Evolutionary conservation across 2,113 vertebrate species (phyloP), one percentile per base, ranked within the genome.

Genomic region (Bubalus kerabau): DNA sequence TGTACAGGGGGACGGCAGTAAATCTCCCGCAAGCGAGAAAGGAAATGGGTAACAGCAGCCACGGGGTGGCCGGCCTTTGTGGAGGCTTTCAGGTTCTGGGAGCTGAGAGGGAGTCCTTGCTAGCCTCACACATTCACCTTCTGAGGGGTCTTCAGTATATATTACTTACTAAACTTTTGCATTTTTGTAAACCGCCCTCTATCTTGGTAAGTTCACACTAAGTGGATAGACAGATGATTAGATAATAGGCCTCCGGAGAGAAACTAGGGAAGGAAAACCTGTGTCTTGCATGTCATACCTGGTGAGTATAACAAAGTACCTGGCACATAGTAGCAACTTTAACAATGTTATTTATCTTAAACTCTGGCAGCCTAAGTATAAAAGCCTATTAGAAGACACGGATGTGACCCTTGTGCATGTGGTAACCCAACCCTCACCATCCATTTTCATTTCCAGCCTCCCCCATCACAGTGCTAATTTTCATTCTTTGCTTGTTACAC

Each of bases 1-100:
- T n/a, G 59, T 52, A 43, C 57, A 6, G 62, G 62, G 88, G 91
- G 94, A 95, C 94, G 95, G 23, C 52, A 3, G 7, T 48, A 54
- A 95, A 59, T 2, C 1, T 13, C 60, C 74, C 0, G 26, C 2
- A 0, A 1, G 7, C 2, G 6, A 91, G 89, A 86, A 87, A 95
- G 71, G 64, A 46, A 89, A 97, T 78, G 54, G 2, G 93, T 94
- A 13, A 16, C 17, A 13, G 43, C 32, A 17, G 83, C 21, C 10
- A 97, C 62, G 40, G 50, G 50, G 91, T 56, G 52, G 64, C 13
- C 96, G 76, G 36, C 64, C 90, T 97, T 96, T 96, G 54, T 21
- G 19, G 2, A 87, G 60, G 91, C 89, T 96, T 95, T 90, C 50
- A 85, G 93, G 86, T 19, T 64, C 57, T 64, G 74, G 30, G 60